Conservation (phyloP, 1,140 invertebrate species). For the Listronotus bonariensis region DNA sequence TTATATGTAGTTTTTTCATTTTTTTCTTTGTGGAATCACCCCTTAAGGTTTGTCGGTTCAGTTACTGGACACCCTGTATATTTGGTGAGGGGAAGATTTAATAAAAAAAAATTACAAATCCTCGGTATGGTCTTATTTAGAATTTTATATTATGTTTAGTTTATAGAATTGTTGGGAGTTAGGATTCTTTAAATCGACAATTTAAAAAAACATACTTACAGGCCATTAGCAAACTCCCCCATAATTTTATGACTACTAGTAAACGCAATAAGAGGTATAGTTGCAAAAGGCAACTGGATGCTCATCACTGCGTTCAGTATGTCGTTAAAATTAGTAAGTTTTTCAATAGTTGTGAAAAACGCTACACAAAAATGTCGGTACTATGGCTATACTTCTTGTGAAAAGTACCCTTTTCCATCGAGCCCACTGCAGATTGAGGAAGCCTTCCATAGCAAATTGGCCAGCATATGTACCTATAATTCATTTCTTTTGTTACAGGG, state of each 20-base stretch:
- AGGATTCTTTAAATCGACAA: too few relatives aligned
- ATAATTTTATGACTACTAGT: slow-evolving; percentile 81
- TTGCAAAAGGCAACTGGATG: slow-evolving; percentile 81
- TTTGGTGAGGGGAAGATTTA: too few relatives aligned
- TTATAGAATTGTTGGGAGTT: too few relatives aligned
- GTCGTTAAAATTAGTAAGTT: slow-evolving; percentile 87
- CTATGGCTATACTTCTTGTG: slow-evolving; percentile 84
- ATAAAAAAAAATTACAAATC: too few relatives aligned
- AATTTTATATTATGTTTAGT: too few relatives aligned
- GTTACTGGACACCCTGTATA: too few relatives aligned
- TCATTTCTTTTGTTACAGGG: too few relatives aligned
- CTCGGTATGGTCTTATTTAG: too few relatives aligned
- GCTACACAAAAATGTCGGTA: slow-evolving; percentile 85
- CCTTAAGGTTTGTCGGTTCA: too few relatives aligned
- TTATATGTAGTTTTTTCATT: too few relatives aligned
- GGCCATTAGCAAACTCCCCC: slow-evolving; percentile 81
- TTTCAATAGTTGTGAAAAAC: slow-evolving; percentile 72
- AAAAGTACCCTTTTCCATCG: slow-evolving; percentile 87
- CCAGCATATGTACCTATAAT: slow-evolving; percentile 67
- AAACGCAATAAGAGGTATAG: slow-evolving; percentile 86
- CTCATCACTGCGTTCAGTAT: slow-evolving; percentile 90
- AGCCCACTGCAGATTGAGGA: slow-evolving; percentile 86
- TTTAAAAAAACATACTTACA: too few relatives aligned
- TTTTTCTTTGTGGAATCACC: too few relatives aligned
- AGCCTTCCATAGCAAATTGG: slow-evolving; percentile 83